Percentiles rank a stretch among this genome's conserved stretches.
phyloP scores from a whole-genome alignment of 2,888 invertebrate species.

The Nemoura dubitans region DNA sequence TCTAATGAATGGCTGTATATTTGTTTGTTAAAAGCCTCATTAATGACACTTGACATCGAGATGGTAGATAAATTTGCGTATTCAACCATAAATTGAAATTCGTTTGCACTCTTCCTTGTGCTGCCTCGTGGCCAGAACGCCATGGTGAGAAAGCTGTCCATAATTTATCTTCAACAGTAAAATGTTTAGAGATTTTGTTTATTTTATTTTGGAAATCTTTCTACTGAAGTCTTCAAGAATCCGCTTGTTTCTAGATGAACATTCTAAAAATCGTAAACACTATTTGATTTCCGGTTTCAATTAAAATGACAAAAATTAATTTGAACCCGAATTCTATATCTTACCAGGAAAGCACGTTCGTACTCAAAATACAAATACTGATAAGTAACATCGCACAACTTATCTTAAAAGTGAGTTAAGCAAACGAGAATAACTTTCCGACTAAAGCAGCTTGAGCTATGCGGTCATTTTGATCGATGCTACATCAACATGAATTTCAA shows the following conservation, averaged over 20 bases:
- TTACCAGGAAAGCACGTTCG: not conserved
- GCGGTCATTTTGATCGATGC: not conserved
- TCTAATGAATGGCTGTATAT: slow-evolving; percentile 4
- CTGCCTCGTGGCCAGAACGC: not conserved
- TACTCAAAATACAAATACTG: not conserved
- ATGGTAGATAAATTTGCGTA: slow-evolving; percentile 13
- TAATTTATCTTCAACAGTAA: slow-evolving; percentile 7
- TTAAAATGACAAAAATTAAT: not conserved
- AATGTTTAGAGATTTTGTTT: not conserved
- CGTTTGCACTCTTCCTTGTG: not conserved
- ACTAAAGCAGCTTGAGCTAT: not conserved
- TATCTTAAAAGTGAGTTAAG: not conserved
- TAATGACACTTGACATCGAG: slow-evolving; percentile 27
- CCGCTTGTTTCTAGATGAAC: not conserved
- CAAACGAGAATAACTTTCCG: not conserved
- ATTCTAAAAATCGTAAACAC: not conserved
- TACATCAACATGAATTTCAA: not conserved
- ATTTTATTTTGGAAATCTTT: not conserved
- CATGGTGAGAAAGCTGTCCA: not conserved
- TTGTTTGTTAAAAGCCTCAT: slow-evolving; percentile 25
- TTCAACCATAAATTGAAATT: slow-evolving; percentile 17
- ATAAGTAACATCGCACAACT: not conserved
- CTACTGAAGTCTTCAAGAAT: not conserved
- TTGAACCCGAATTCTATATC: no score
- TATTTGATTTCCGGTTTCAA: not conserved